These are phyloP conservation scores for Python bivittatus DNA, from an alignment of 2,113 vertebrate genomes.

Conservation along the genomic window DNA sequence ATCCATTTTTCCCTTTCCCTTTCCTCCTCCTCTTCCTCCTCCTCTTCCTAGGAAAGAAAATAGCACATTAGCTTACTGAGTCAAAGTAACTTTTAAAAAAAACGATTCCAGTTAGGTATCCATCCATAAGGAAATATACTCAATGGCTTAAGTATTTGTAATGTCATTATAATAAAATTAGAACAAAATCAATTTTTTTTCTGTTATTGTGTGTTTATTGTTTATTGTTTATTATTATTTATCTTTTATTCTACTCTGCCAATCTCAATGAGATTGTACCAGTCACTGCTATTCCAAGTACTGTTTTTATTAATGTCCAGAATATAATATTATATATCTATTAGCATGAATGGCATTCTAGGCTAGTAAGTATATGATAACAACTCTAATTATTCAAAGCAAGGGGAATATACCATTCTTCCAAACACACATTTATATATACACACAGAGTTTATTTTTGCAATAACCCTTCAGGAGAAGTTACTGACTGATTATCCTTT, in stretches of 20 bases:
- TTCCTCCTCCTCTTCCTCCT: background rate
- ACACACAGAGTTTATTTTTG: background rate
- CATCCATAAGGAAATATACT: background rate
- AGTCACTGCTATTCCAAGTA: background rate
- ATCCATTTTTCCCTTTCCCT: background rate
- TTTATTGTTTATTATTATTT: no score
- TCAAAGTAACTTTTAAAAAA: background rate
- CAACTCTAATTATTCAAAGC: background rate
- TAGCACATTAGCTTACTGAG: background rate
- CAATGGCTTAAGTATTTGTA: background rate
- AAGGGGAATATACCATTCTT: background rate
- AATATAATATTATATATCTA: background rate
- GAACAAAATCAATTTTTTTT: background rate
- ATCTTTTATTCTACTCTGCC: background rate
- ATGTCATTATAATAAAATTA: background rate
- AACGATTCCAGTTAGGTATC: background rate
- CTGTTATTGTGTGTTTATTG: background rate
- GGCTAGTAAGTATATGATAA: background rate
- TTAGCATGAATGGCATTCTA: background rate
- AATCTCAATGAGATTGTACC: background rate
- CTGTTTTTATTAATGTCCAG: background rate
- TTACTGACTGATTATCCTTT: background rate
- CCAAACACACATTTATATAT: background rate
- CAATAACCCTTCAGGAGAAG: background rate
- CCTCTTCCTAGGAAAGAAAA: background rate